These are phyloP conservation scores for Notechis scutatus DNA, from an alignment of 2,113 vertebrate genomes.

Conservation along the genomic window DNA sequence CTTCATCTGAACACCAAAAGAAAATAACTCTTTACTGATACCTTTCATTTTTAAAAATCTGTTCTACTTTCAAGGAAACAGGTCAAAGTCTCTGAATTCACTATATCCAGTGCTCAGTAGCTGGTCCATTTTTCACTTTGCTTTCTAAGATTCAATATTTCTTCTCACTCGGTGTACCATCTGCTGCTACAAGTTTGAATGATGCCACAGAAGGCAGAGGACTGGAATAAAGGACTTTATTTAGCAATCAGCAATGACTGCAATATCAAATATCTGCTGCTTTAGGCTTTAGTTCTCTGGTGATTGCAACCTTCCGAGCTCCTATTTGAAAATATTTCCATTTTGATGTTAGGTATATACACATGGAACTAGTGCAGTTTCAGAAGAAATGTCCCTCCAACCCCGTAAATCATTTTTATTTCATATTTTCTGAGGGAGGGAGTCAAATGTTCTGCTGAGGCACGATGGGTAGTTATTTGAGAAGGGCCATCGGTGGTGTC, in stretches of 20 bases:
- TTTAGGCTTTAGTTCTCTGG: neutral
- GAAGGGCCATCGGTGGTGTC: neutral
- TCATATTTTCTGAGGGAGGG: neutral
- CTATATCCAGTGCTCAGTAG: neutral
- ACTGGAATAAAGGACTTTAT: neutral
- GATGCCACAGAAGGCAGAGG: neutral
- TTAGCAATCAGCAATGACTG: neutral
- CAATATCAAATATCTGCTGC: neutral
- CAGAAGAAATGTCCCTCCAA: neutral
- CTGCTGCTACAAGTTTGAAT: neutral
- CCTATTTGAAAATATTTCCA: neutral
- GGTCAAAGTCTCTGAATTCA: neutral
- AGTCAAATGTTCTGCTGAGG: neutral
- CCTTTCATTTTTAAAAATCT: neutral
- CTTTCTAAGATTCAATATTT: neutral
- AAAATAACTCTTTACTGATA: neutral
- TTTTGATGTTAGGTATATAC: neutral
- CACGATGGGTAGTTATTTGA: neutral
- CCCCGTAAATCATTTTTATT: neutral
- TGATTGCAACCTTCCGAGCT: neutral
- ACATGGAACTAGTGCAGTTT: neutral
- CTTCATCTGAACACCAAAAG: neutral
- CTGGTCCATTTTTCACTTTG: neutral
- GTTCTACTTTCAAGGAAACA: neutral
- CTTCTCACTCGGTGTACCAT: neutral